Conservation (phyloP, 2,797 vertebrate genomes). For the Yasuhikotakia modesta region DNA sequence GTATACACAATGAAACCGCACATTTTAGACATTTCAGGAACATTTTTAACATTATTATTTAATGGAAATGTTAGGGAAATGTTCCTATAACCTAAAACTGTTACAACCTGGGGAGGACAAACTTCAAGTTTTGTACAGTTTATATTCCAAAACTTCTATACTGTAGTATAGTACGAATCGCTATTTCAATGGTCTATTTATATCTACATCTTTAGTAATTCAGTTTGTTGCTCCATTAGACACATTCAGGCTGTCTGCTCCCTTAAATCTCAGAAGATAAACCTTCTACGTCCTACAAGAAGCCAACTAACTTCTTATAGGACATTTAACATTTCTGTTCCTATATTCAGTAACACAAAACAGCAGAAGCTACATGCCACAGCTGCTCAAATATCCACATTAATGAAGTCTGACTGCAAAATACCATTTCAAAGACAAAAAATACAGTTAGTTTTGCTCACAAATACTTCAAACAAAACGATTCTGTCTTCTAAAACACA, state of each 20-base stretch:
- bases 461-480: background rate
- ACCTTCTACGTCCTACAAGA: no score
- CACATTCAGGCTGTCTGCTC: background rate
- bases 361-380: background rate
- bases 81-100: no score
- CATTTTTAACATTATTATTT: no score
- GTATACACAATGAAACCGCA: no score
- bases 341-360: background rate
- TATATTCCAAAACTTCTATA: background rate
- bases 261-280: background rate
- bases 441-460: background rate
- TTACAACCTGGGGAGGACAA: no score
- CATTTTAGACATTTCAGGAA: no score
- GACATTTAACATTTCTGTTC: constrained; percentile 22
- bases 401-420: background rate
- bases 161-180: background rate
- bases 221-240: background rate
- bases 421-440: background rate
- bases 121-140: background rate
- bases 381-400: background rate
- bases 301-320: background rate
- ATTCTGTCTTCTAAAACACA: no score
- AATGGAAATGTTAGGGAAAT: no score
- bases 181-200: background rate
- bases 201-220: constrained; percentile 4